Conservation (phyloP, 1,140 invertebrate genomes). For the Episyrphus balteatus region DNA sequence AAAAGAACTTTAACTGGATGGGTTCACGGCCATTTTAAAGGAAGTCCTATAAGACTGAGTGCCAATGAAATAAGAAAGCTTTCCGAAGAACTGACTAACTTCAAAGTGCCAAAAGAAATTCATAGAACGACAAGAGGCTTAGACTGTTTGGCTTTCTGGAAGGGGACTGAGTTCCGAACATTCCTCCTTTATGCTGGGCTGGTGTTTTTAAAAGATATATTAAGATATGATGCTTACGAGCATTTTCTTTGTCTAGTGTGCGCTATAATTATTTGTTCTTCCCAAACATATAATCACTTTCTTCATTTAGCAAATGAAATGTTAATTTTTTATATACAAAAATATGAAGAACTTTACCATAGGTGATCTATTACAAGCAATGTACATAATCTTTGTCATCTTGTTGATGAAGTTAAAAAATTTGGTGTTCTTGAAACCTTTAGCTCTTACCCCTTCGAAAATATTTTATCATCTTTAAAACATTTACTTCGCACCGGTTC, state of each 20-base stretch:
- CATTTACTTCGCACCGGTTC: background rate
- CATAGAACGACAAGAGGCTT: constrained; percentile 4
- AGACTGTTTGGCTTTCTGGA: constrained; percentile 5
- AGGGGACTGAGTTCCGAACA: constrained; percentile 1
- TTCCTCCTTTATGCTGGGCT: constrained; percentile 1
- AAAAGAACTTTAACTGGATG: background rate
- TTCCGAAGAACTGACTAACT: background rate
- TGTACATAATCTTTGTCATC: background rate
- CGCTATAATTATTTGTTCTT: background rate
- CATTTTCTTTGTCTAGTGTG: background rate
- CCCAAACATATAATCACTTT: background rate
- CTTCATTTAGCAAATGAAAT: background rate
- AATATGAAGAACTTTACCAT: too few relatives aligned
- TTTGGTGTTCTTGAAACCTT: background rate
- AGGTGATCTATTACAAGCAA: background rate
- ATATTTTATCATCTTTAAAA: constrained; percentile 1
- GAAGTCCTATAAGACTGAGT: constrained; percentile 2
- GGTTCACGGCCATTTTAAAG: constrained; percentile 9
- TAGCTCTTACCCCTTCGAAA: constrained; percentile 5
- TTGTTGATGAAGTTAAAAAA: background rate
- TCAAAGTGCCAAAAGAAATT: constrained; percentile 1
- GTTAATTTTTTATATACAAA: background rate
- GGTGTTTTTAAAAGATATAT: background rate
- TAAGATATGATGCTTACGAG: background rate
- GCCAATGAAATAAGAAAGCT: background rate